phyloP scores from a whole-genome alignment of 2,113 vertebrate genomes.

The Spea bombifrons region DNA sequence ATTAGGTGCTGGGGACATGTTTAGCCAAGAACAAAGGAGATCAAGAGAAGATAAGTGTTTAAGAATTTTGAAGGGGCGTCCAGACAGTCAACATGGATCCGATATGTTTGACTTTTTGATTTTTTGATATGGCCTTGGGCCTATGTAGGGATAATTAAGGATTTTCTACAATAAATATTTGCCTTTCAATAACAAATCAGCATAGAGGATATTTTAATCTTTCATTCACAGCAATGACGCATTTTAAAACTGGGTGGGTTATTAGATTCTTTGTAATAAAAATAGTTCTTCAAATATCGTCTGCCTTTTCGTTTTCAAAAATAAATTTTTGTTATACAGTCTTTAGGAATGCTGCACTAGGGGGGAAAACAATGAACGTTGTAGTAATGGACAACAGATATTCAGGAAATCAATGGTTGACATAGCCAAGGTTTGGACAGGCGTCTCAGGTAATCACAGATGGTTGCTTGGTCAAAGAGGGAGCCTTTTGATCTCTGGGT shows the following conservation, averaged over 20 bases:
- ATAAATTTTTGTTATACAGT: neutral
- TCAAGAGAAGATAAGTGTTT: conserved; percentile 42
- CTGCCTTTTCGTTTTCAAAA: neutral
- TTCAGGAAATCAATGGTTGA: no score
- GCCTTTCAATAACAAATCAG: neutral
- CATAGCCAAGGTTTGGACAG: no score
- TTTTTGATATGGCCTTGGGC: conserved; percentile 20
- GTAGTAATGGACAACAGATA: no score
- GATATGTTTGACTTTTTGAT: conserved; percentile 19
- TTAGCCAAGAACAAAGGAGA: conserved; percentile 40
- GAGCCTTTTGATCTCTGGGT: no score
- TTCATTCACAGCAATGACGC: neutral
- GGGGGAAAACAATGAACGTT: no score
- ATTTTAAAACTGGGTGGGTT: neutral
- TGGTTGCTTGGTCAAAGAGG: no score
- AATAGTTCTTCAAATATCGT: neutral
- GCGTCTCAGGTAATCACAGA: no score
- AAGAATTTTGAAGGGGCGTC: conserved; percentile 28
- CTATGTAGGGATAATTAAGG: neutral
- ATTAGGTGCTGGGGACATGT: conserved; percentile 38
- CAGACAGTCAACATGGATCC: conserved; percentile 2
- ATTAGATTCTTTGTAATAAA: neutral
- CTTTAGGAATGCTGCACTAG: no score
- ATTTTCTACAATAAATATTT: neutral
- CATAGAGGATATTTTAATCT: neutral